These are phyloP conservation scores for Julus scandinavius DNA, from an alignment of 2,888 invertebrate genomes.

Conservation along the genomic window DNA sequence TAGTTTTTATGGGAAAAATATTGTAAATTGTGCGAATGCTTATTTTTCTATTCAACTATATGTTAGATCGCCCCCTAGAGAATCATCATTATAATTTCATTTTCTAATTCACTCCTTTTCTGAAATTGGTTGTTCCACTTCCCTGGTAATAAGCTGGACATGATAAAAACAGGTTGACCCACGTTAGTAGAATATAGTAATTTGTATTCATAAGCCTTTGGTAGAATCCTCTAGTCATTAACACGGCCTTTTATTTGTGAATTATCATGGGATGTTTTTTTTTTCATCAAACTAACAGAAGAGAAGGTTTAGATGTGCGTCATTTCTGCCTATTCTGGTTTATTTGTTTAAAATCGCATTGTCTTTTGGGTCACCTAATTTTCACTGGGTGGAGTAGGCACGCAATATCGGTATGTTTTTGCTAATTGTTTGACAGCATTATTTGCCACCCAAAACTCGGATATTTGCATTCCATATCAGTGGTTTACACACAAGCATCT, in stretches of 20 bases:
- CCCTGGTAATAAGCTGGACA: neutral
- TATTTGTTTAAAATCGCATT: neutral
- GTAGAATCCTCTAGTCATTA: neutral
- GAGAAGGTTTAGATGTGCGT: neutral
- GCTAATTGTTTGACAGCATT: neutral
- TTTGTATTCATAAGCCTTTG: neutral
- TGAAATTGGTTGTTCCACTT: neutral
- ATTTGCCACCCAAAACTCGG: neutral
- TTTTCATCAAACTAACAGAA: neutral
- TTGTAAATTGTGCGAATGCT: too few relatives aligned
- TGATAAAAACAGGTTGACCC: slow-evolving; percentile 1
- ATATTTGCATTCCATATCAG: neutral
- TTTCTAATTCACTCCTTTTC: neutral
- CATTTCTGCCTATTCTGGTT: neutral
- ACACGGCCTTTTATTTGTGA: neutral
- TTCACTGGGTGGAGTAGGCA: neutral
- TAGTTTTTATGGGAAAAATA: too few relatives aligned
- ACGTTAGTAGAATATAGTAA: neutral
- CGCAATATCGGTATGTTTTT: neutral
- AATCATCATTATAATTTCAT: neutral
- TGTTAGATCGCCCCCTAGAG: too few relatives aligned
- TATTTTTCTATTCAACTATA: too few relatives aligned
- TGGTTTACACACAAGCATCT: neutral
- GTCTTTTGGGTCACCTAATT: slow-evolving; percentile 5
- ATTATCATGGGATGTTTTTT: neutral